phyloP scores from a whole-genome alignment of 2,113 vertebrate species.

The Todiramphus saurophagus region DNA sequence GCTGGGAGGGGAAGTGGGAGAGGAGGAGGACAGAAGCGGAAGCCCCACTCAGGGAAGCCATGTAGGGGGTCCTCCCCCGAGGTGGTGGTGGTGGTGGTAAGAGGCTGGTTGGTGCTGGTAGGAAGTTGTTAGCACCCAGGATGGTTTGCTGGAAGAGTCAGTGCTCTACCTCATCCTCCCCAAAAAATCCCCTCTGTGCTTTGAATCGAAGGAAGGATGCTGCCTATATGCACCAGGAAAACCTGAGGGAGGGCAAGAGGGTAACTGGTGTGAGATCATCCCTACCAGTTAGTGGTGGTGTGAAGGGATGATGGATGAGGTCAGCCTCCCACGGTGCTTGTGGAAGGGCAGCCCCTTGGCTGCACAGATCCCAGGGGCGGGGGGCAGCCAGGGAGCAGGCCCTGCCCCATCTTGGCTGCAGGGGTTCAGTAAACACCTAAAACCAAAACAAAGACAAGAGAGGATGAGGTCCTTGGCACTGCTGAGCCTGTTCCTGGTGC shows the following conservation, averaged over 20 bases:
- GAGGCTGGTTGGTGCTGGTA: neutral
- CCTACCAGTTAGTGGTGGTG: neutral
- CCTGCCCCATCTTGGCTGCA: neutral
- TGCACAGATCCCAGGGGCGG: rapidly evolving
- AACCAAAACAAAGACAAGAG: neutral
- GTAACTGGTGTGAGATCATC: rapidly evolving
- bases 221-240: neutral
- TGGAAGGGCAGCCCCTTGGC: neutral
- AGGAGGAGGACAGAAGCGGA: neutral
- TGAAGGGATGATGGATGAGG: neutral
- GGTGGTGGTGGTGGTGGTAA: neutral
- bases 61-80: rapidly evolving
- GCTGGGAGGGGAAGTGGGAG: neutral
- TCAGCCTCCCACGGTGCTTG: rapidly evolving
- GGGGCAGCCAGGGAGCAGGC: neutral
- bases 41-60: neutral
- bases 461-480: neutral
- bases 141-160: neutral
- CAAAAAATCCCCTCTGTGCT: neutral
- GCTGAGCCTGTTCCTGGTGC: rapidly evolving
- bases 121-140: neutral
- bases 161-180: neutral
- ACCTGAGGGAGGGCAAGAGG: neutral
- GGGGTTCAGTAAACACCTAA: neutral
- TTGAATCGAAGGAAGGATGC: neutral